Percentiles rank a stretch among this genome's conserved stretches.
Evolutionary conservation across 1,140 invertebrate species (phyloP).

Genomic region (Micrasema minimum): DNA sequence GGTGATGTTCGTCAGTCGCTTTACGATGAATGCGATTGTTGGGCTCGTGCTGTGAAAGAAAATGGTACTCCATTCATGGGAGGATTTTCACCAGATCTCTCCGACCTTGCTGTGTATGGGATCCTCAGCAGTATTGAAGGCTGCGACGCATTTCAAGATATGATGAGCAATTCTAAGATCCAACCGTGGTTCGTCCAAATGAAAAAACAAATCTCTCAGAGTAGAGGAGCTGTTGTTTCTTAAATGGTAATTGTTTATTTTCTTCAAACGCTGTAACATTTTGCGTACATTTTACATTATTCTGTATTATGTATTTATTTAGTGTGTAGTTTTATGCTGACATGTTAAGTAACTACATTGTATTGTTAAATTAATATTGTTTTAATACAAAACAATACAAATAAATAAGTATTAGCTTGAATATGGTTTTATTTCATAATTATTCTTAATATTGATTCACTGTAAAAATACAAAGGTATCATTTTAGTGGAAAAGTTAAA

Average conservation of each 20-base stretch:
- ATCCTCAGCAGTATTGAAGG: slow-evolving; percentile 95
- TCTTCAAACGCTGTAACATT: too few relatives aligned
- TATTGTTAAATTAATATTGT: too few relatives aligned
- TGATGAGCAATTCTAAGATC: slow-evolving; percentile 79
- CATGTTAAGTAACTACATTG: too few relatives aligned
- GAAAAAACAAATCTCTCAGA: slow-evolving; percentile 36
- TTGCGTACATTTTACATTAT: too few relatives aligned
- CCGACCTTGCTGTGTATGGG: slow-evolving; percentile 94
- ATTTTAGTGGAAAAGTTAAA: too few relatives aligned
- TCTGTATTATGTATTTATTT: too few relatives aligned
- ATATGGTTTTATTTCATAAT: too few relatives aligned
- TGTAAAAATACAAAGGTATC: too few relatives aligned
- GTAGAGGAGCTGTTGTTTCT: slow-evolving; percentile 36
- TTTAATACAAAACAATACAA: too few relatives aligned
- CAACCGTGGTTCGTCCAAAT: slow-evolving; percentile 52
- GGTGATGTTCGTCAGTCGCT: slow-evolving; percentile 90
- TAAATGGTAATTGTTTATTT: slow-evolving; percentile 39
- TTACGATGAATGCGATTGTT: slow-evolving; percentile 88
- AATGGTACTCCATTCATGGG: slow-evolving; percentile 83
- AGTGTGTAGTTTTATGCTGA: too few relatives aligned
- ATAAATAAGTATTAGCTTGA: too few relatives aligned
- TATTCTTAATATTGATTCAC: too few relatives aligned
- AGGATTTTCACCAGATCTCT: slow-evolving; percentile 88
- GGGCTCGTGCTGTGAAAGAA: slow-evolving; percentile 78
- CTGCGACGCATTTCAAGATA: slow-evolving; percentile 90